Conservation (phyloP, 2,888 invertebrate genomes). For the Caenorhabditis auriculariae region DNA sequence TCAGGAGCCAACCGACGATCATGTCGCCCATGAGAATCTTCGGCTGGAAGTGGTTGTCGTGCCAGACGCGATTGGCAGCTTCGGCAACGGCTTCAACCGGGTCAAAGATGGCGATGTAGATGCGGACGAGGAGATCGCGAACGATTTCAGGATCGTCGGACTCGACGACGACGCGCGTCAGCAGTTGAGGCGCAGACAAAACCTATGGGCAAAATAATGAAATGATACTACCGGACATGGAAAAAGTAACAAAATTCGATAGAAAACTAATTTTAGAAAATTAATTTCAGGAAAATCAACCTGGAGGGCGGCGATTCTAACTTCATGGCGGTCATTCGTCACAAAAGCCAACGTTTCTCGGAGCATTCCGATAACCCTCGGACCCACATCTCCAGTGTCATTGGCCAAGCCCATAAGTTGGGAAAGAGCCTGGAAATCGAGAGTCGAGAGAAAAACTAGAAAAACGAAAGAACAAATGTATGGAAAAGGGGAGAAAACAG, state of each 20-base stretch:
- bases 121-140: conserved; percentile 24
- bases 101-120: conserved; percentile 31
- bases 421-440: conserved; percentile 12
- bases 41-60: conserved; percentile 19
- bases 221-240: too few species aligned
- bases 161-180: conserved; percentile 35
- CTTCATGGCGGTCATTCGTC: conserved; percentile 25
- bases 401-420: conserved; percentile 33
- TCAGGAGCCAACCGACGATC: conserved; percentile 22
- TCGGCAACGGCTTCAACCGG: conserved; percentile 24
- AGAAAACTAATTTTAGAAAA: too few species aligned
- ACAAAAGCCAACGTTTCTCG: conserved; percentile 28
- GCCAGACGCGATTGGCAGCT: conserved; percentile 26
- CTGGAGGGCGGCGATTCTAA: conserved; percentile 26
- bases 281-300: neutral
- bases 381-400: conserved; percentile 37
- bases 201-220: conserved; percentile 9
- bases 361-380: conserved; percentile 33
- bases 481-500: too few species aligned
- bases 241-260: too few species aligned
- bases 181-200: conserved; percentile 35
- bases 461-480: too few species aligned
- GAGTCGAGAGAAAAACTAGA: neutral
- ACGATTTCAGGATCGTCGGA: conserved; percentile 21
- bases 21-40: conserved; percentile 17